Percentiles rank a stretch among this genome's conserved stretches.
phyloP scores from a whole-genome alignment of 1,140 invertebrate species.

The Brachionus rubens region DNA sequence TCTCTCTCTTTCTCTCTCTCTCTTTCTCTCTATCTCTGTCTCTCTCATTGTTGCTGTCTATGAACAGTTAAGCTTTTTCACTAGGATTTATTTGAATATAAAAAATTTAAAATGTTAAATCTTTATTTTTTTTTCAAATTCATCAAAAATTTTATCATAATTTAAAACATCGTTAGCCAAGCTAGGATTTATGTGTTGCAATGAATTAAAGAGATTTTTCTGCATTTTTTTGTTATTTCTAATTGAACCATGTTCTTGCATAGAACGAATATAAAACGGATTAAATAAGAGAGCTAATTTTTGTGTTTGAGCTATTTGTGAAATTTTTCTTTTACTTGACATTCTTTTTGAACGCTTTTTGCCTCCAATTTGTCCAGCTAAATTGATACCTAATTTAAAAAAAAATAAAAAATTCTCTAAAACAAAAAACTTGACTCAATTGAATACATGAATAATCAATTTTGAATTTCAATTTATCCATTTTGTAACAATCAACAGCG shows the following conservation, averaged over 20 bases:
- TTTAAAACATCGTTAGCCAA: neutral
- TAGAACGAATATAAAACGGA: neutral
- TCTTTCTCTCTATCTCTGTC: no score
- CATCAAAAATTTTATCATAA: slow-evolving; percentile 12
- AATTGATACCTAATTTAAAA: neutral
- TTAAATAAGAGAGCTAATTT: slow-evolving; percentile 21
- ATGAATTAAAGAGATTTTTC: neutral
- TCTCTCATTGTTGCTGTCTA: no score
- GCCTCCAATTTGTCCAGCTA: no score
- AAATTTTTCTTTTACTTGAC: neutral
- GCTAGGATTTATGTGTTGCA: neutral
- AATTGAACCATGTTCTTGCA: slow-evolving; percentile 10
- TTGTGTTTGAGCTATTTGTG: neutral
- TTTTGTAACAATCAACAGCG: no score
- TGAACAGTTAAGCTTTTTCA: no score
- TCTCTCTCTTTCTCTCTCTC: no score
- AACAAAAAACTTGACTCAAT: no score
- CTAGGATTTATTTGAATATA: slow-evolving; percentile 2
- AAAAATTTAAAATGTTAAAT: neutral
- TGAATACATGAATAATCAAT: no score
- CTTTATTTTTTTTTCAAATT: neutral
- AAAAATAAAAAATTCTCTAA: neutral
- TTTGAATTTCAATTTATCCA: no score
- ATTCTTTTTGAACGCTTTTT: neutral
- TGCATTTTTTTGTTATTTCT: slow-evolving; percentile 33